These are phyloP conservation scores for Xestia ashworthii DNA, from an alignment of 2,888 invertebrate genomes.

Conservation along the genomic window DNA sequence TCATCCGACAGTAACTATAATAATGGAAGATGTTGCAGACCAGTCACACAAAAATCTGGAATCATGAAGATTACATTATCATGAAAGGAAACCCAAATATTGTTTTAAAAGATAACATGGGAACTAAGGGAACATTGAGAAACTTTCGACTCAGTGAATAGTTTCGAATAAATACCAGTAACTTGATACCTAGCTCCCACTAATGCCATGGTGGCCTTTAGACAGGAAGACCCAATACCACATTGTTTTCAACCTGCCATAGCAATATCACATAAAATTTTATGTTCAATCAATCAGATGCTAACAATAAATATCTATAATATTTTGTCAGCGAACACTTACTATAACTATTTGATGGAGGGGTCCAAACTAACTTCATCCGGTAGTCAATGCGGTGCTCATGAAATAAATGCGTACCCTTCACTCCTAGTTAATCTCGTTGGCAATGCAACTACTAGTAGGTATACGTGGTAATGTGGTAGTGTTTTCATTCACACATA, in stretches of 20 bases:
- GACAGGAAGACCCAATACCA: conserved; percentile 14
- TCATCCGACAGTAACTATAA: neutral
- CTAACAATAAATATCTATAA: conserved; percentile 71
- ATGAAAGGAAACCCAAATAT: neutral
- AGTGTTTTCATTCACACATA: conserved; percentile 21
- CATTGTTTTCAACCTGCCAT: conserved; percentile 24
- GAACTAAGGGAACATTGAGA: neutral
- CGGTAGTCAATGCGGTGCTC: conserved; percentile 58
- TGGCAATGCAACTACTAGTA: conserved; percentile 18
- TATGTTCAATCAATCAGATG: conserved; percentile 63
- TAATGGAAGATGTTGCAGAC: neutral
- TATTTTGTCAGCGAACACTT: conserved; percentile 85
- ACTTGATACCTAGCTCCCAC: neutral
- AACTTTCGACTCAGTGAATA: neutral
- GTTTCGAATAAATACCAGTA: no score
- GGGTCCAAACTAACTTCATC: conserved; percentile 69
- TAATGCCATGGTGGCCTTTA: neutral
- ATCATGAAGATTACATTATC: neutral
- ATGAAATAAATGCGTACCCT: conserved; percentile 61
- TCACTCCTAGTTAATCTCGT: conserved; percentile 52
- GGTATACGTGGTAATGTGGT: conserved; percentile 12
- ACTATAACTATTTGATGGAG: conserved; percentile 78
- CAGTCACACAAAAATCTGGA: neutral
- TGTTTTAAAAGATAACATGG: neutral
- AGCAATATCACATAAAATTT: conserved; percentile 34